Percentiles rank a stretch among this genome's conserved stretches.
These are phyloP conservation scores for Cherax destructor DNA, from an alignment of 1,140 invertebrate species.

Conservation along the genomic window DNA sequence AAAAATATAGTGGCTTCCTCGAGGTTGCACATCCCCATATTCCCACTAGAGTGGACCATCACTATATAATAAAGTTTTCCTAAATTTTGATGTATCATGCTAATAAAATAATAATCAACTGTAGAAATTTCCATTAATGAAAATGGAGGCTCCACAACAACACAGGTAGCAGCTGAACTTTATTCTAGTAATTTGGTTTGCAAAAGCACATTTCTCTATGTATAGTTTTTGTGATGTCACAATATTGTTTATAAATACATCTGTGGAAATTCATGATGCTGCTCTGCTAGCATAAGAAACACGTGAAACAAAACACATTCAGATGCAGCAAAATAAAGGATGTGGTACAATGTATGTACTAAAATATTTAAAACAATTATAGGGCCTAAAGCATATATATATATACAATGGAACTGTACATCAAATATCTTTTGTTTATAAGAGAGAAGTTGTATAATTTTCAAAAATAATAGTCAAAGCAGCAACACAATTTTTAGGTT, in stretches of 20 bases:
- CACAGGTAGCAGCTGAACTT: neutral
- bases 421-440: neutral
- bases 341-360: too few species aligned
- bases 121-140: neutral
- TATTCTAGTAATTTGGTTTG: conserved; percentile 5
- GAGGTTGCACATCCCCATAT: too few species aligned
- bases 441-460: neutral
- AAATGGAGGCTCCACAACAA: neutral
- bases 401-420: too few species aligned
- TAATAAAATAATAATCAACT: too few species aligned
- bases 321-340: neutral
- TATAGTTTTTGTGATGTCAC: neutral
- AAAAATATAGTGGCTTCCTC: too few species aligned
- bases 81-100: too few species aligned
- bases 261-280: neutral
- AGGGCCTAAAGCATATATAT: too few species aligned
- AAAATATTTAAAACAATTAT: too few species aligned
- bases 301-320: neutral
- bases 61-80: too few species aligned
- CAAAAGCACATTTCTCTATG: conserved; percentile 6
- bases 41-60: too few species aligned
- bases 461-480: neutral
- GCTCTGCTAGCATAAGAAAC: neutral
- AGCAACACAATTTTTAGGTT: neutral
- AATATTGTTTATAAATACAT: neutral